Percentiles rank a stretch among this genome's conserved stretches.
phyloP scores from a whole-genome alignment of 2,888 invertebrate species.

The Podabrus alpinus region DNA sequence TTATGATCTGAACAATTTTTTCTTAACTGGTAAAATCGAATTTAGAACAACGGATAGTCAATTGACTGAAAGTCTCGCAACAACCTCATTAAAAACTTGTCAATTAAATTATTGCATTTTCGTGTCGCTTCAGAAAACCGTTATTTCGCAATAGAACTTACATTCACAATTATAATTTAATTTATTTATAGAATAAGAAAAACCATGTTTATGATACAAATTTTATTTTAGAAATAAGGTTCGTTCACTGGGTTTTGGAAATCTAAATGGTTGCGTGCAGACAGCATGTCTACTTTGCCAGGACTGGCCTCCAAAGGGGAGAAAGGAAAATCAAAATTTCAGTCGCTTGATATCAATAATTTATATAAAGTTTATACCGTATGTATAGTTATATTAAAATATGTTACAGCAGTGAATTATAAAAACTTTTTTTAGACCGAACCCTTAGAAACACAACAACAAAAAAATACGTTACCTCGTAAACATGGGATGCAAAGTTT shows the following conservation, averaged over 20 bases:
- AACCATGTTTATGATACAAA: not conserved
- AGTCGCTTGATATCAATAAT: slow-evolving; percentile 97
- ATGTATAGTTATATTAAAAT: slow-evolving; percentile 54
- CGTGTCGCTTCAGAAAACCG: no score
- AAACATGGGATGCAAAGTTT: slow-evolving; percentile 99
- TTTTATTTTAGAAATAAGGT: slow-evolving; percentile 64
- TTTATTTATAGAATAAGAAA: no score
- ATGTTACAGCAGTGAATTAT: slow-evolving; percentile 7
- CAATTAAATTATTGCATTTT: no score
- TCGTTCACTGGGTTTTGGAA: slow-evolving; percentile 78
- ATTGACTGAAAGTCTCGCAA: no score
- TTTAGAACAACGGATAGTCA: no score
- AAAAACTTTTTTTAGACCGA: slow-evolving; percentile 66
- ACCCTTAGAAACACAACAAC: slow-evolving; percentile 84
- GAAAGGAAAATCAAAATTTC: slow-evolving; percentile 94
- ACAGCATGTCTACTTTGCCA: slow-evolving; percentile 96
- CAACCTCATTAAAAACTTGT: no score
- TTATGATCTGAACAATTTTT: no score
- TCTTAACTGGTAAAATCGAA: no score
- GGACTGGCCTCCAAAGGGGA: slow-evolving; percentile 84
- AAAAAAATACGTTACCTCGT: slow-evolving; percentile 87
- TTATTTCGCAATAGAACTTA: no score
- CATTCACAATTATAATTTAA: no score
- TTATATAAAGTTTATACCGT: slow-evolving; percentile 88
- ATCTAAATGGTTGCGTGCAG: slow-evolving; percentile 91